Conservation (phyloP, 2,797 vertebrate species). For the Etheostoma perlongum region DNA sequence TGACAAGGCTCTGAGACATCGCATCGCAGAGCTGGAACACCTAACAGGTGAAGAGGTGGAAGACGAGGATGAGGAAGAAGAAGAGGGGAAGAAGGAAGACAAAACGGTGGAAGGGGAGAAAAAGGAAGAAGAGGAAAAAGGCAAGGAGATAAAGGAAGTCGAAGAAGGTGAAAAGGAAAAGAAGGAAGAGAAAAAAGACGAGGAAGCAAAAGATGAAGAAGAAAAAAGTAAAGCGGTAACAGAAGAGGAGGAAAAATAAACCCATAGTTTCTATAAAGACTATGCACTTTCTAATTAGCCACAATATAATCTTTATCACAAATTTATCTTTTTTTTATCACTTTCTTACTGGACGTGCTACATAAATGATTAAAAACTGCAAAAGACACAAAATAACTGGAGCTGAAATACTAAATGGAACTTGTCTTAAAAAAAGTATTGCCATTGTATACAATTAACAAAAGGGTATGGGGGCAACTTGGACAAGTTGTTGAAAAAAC, state of each 20-base stretch:
- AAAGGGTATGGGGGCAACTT: too few species aligned
- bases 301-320: background rate
- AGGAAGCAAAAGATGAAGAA: slow-evolving; percentile 20
- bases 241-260: slow-evolving; percentile 50
- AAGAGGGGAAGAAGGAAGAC: slow-evolving; percentile 47
- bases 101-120: slow-evolving; percentile 18
- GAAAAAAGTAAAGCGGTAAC: slow-evolving; percentile 6
- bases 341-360: slow-evolving; percentile 34
- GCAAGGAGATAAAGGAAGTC: slow-evolving; percentile 11
- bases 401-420: slow-evolving; percentile 13
- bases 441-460: background rate
- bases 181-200: slow-evolving; percentile 1
- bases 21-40: slow-evolving; percentile 88
- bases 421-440: slow-evolving; percentile 13
- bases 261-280: slow-evolving; percentile 8
- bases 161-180: slow-evolving; percentile 12
- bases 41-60: slow-evolving; percentile 80
- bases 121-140: slow-evolving; percentile 20
- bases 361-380: slow-evolving; percentile 14
- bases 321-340: background rate
- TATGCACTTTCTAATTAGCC: slow-evolving; percentile 28
- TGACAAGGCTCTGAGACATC: slow-evolving; percentile 87
- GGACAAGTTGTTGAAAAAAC: too few species aligned
- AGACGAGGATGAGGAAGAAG: slow-evolving; percentile 77
- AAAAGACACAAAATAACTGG: slow-evolving; percentile 8